Base-by-base conservation (phyloP, 2,113 vertebrate species). In the Campylorhamphus procurvoides region DNA sequence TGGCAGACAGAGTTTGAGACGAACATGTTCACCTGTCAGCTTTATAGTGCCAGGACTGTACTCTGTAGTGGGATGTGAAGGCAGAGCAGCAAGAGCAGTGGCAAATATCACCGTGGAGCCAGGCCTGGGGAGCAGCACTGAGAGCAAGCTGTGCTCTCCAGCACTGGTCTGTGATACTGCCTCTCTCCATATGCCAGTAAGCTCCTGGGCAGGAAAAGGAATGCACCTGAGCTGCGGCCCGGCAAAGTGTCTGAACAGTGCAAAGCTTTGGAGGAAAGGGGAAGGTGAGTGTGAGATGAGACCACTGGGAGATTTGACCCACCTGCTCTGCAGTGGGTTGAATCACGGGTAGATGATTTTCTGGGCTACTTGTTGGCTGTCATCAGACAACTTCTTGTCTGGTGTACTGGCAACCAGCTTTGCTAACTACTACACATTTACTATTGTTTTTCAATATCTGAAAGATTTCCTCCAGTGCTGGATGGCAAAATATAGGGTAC, bases 121-220 rank as follows among this genome's bases (percentile, higher is more conserved):
- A 42, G 44, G 33, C 7, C 23, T 10, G 0, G 13, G 55, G 27
- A 3, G 50, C 67, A 80, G 60, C 1, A 0, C 29, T 29, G 44
- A 9, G 5, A 14, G 50, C 64, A 71, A 40, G 7, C 24, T 9
- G 24, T 31, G 28, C 35, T 50, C 8, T 15, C 39, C 1, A 2
- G 24, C 4, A 0, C 24, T 9, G 9, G 1, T 6, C 59, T 8
- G 0, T 0, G 4, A 9, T 11, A 16, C 15, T 1, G 7, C 27
- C 14, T 12, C 23, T 9, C 35, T 66, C n/a, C 18, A 29, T 0
- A 3, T 15, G 33, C 24, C 18, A 2, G 15, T 6, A 33, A 74
- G 64, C 19, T 14, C 55, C 27, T 2, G 23, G 13, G n/a, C 37
- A 71, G 40, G 18, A n/a, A 31, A 27, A 16, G 37, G 52, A 67